These are phyloP conservation scores for Drosophila rhopaloa DNA, from an alignment of 1,140 invertebrate species.

Conservation along the genomic window DNA sequence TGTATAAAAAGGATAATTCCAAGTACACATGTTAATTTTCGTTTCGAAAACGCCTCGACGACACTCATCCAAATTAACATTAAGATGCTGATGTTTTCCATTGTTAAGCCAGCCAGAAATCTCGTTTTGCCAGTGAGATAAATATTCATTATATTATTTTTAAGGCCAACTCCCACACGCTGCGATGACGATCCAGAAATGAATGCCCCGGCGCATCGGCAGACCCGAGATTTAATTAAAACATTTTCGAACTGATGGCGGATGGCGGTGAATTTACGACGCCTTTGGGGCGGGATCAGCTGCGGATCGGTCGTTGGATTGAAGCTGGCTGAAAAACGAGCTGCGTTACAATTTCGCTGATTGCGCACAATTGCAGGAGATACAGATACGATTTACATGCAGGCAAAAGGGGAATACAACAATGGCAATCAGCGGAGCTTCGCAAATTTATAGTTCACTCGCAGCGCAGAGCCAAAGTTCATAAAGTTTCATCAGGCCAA, in stretches of 20 bases:
- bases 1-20: not conserved
- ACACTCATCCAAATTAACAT: constrained; percentile 3
- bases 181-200: constrained; percentile 24
- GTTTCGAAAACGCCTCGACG: not conserved
- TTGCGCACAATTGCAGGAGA: constrained; percentile 77
- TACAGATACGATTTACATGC: constrained; percentile 75
- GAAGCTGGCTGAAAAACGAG: constrained; percentile 64
- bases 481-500: constrained; percentile 77
- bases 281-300: constrained; percentile 21
- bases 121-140: constrained; percentile 22
- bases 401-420: constrained; percentile 21
- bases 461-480: constrained; percentile 72
- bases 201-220: constrained; percentile 12
- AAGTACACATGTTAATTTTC: not conserved
- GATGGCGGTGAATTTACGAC: constrained; percentile 50
- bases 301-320: constrained; percentile 22
- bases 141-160: constrained; percentile 55
- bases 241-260: constrained; percentile 58
- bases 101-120: not conserved
- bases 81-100: constrained; percentile 13
- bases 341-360: constrained; percentile 77
- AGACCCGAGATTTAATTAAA: constrained; percentile 70
- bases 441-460: constrained; percentile 74
- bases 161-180: constrained; percentile 39
- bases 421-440: constrained; percentile 70